Evolutionary conservation across 2,113 vertebrate genomes (phyloP).

Genomic region (Ranitomeya variabilis): DNA sequence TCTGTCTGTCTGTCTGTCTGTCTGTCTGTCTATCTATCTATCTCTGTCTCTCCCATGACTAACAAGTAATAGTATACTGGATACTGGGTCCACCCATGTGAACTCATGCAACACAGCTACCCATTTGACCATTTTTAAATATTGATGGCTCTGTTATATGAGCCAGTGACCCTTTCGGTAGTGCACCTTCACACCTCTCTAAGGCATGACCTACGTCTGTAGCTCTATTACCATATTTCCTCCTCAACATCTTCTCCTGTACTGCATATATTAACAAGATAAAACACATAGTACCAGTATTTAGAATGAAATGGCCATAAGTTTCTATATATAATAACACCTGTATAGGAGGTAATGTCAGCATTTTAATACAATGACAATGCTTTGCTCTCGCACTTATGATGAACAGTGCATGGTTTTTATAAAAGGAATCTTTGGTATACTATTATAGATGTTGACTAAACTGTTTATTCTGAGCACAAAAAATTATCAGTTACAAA

Average conservation of each 20-base stretch:
- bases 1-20: too few relatives aligned
- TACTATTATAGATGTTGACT: background rate
- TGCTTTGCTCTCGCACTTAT: background rate
- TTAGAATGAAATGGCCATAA: background rate
- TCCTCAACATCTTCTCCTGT: background rate
- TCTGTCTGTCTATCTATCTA: background rate
- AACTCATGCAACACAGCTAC: background rate
- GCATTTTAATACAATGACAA: background rate
- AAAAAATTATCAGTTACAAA: background rate
- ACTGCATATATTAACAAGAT: background rate
- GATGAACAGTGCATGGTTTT: background rate
- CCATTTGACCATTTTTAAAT: conserved; percentile 21
- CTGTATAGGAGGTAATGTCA: background rate
- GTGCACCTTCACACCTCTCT: conserved; percentile 30
- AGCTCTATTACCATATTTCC: background rate
- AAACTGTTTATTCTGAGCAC: background rate
- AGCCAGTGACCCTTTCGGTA: conserved; percentile 12
- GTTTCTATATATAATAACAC: background rate
- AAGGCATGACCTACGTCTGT: background rate
- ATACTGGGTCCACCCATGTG: background rate
- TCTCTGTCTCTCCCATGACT: background rate
- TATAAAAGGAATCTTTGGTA: background rate
- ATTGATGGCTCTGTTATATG: conserved; percentile 16
- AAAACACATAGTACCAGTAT: background rate
- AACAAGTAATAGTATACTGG: conserved; percentile 6